A percentile compares a stretch with the other conserved stretches of the same genome.
Evolutionary conservation across 2,888 invertebrate genomes (phyloP).

Genomic region (Drosophila mercatorum): DNA sequence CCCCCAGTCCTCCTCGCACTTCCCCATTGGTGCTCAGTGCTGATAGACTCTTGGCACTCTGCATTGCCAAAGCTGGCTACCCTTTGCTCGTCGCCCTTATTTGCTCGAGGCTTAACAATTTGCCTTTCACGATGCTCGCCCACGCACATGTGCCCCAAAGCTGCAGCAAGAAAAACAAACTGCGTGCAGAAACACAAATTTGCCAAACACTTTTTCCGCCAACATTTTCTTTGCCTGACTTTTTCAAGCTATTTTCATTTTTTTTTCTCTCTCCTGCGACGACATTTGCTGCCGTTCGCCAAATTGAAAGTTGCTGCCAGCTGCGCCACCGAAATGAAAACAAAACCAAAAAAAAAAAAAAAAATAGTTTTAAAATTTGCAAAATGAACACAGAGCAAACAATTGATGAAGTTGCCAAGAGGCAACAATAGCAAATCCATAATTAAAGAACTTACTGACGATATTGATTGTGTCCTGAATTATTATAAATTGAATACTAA

Average conservation of each 20-base stretch:
- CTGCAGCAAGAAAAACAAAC: constrained; percentile 34
- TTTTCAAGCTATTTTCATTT: constrained; percentile 49
- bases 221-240: constrained; percentile 53
- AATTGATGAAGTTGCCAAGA: constrained; percentile 31
- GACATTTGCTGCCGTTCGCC: background rate
- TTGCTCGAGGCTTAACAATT: constrained; percentile 22
- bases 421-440: constrained; percentile 10
- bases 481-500: background rate
- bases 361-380: constrained; percentile 66
- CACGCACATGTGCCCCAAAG: constrained; percentile 30
- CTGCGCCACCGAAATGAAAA: constrained; percentile 29
- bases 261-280: constrained; percentile 6
- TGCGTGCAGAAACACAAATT: constrained; percentile 32
- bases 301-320: constrained; percentile 39
- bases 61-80: background rate
- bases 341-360: background rate
- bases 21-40: background rate
- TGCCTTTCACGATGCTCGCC: constrained; percentile 16
- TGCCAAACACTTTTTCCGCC: constrained; percentile 31
- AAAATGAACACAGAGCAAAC: constrained; percentile 65
- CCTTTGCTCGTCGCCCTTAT: constrained; percentile 1
- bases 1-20: background rate
- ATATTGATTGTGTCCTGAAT: background rate
- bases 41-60: background rate
- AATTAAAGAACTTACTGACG: background rate